Conservation (phyloP, 2,888 invertebrate genomes). For the Xanthia togata region DNA sequence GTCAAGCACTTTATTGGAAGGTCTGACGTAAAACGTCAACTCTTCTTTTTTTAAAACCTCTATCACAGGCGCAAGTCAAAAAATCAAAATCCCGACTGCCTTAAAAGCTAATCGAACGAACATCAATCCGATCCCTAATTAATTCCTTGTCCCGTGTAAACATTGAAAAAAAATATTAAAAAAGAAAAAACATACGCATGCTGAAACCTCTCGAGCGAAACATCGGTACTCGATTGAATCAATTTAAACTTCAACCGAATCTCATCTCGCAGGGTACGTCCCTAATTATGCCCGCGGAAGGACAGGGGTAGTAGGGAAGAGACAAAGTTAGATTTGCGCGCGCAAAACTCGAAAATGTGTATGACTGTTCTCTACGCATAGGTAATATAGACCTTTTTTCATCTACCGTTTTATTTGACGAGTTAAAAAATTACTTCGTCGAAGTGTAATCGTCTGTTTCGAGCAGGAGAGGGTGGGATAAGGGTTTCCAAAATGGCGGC, state of each 20-base stretch:
- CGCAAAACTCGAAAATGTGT: constrained; percentile 61
- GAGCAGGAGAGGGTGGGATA: constrained; percentile 84
- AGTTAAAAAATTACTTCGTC: constrained; percentile 71
- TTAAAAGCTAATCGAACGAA: constrained; percentile 67
- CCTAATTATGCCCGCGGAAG: constrained; percentile 89
- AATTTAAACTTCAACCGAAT: constrained; percentile 87
- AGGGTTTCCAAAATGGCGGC: constrained; percentile 88
- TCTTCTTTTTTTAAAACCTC: constrained; percentile 35
- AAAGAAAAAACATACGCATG: constrained; percentile 69
- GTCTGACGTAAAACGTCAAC: background rate
- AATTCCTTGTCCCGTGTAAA: constrained; percentile 80
- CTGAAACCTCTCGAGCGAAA: constrained; percentile 80
- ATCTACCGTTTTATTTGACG: constrained; percentile 48
- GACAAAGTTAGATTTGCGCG: constrained; percentile 74
- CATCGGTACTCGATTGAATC: constrained; percentile 88
- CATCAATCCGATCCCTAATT: constrained; percentile 78
- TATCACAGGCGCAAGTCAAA: constrained; percentile 41
- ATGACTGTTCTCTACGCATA: constrained; percentile 61
- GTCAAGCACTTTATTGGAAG: constrained; percentile 1
- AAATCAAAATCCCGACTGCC: constrained; percentile 47
- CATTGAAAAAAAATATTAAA: constrained; percentile 55
- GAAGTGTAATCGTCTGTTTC: constrained; percentile 88
- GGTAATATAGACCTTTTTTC: constrained; percentile 58
- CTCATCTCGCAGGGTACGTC: constrained; percentile 87
- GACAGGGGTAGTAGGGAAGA: constrained; percentile 83